Evolutionary conservation across 2,888 invertebrate genomes (phyloP).

Genomic region (Caradrina clavipalpis): DNA sequence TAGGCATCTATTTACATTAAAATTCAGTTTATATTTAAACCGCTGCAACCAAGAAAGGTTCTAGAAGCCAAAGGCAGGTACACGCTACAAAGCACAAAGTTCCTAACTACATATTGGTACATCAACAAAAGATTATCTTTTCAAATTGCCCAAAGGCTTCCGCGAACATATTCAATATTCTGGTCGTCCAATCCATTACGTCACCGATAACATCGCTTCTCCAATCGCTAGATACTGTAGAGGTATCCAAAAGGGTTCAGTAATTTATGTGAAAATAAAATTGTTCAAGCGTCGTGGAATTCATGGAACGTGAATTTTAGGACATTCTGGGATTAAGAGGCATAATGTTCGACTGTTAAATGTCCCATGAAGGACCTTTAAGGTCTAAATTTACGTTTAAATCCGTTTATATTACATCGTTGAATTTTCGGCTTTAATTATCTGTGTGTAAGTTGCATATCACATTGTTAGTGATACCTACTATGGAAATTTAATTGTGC

Average conservation of each 20-base stretch:
- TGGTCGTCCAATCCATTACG: slow-evolving; percentile 65
- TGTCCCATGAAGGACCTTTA: slow-evolving; percentile 50
- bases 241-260: slow-evolving; percentile 57
- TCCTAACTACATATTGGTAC: slow-evolving; percentile 3
- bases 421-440: slow-evolving; percentile 1
- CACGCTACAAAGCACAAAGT: slow-evolving; percentile 8
- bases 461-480: not conserved
- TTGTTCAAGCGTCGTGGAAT: slow-evolving; percentile 53
- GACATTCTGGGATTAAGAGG: slow-evolving; percentile 56
- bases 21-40: too few species aligned
- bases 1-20: too few species aligned
- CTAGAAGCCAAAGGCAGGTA: not conserved
- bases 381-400: slow-evolving; percentile 42
- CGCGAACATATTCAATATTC: slow-evolving; percentile 64
- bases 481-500: too few species aligned
- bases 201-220: slow-evolving; percentile 64
- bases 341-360: slow-evolving; percentile 58
- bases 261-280: slow-evolving; percentile 65
- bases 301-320: slow-evolving; percentile 62
- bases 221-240: slow-evolving; percentile 54
- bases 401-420: slow-evolving; percentile 32
- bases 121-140: slow-evolving; percentile 58
- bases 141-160: slow-evolving; percentile 48
- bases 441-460: not conserved
- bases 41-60: too few species aligned